Base-by-base conservation (phyloP, 2,888 invertebrate species). In the Augiades crinisus region DNA sequence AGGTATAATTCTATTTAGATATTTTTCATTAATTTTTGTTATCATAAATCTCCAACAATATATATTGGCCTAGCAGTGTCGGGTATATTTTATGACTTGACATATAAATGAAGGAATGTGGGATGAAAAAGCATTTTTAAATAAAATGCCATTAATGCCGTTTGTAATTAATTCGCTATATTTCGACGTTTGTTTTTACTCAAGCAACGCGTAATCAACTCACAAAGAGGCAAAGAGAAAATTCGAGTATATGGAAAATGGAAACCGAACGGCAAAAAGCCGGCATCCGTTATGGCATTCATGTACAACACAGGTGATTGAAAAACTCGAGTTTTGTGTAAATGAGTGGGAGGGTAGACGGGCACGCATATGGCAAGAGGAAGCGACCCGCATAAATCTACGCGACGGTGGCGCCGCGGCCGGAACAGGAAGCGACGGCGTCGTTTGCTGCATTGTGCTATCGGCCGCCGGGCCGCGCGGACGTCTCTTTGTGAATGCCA, bases 381-480 rank as follows among this genome's bases (percentile, higher is more conserved):
- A 88, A 88, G 86, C 78, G 81, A 70, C 80, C 74, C 77, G 83
- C 88, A 89, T 89, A 89, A 89, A 89, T 89, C 87, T 87, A 70
- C 58, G 81, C 80, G 79, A 82, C 81, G 62, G 83, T 83, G 82
- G 83, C 84, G 82, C 82, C 81, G 84, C 75, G 85, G 76, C 87
- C 87, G 89, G 88, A 88, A 87, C 62, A 78, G 90, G 89, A 90
- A 86, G 85, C 73, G 75, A 78, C 77, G 79, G 63, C 86, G 87
- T 89, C 90, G 90, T 88, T 88, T 88, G 87, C 83, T 87, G 83
- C 88, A 89, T 88, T 90, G 90, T 90, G 81, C 72, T 86, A 85
- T 84, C 86, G 85, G 85, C 70, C 78, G 81, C 62, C 78, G 77
- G 79, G 80, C 85, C 78, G 79, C 71, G 72, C 75, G 87, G 88